Conservation (phyloP, 2,797 vertebrate genomes). For the Falco cherrug region DNA sequence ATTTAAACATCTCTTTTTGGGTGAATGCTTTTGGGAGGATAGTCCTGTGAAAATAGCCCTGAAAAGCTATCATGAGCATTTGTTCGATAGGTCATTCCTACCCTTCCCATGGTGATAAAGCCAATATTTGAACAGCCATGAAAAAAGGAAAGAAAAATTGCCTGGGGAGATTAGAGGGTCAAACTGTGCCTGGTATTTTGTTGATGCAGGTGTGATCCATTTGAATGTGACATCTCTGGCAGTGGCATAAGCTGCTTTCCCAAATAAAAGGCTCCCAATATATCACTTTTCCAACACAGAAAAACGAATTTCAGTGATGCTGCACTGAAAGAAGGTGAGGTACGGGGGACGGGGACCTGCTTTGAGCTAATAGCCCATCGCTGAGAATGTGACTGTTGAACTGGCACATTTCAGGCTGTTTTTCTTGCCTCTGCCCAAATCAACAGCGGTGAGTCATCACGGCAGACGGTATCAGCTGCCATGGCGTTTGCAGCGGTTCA, state of each 20-base stretch:
- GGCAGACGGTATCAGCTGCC: not conserved
- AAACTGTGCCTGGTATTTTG: not conserved
- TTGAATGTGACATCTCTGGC: not conserved
- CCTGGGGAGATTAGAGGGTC: not conserved
- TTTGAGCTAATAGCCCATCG: not conserved
- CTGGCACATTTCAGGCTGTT: not conserved
- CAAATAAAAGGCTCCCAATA: not conserved
- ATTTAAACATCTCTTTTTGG: not conserved
- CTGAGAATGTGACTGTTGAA: not conserved
- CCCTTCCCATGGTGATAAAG: not conserved
- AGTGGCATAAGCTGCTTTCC: not conserved
- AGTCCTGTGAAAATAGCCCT: not conserved
- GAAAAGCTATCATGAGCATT: not conserved
- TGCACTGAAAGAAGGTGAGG: not conserved
- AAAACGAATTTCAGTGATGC: not conserved
- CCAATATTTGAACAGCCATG: not conserved
- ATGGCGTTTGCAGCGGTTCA: rapidly evolving
- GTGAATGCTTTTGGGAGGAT: not conserved
- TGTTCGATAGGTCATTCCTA: not conserved
- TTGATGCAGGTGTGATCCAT: not conserved
- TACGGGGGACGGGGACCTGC: not conserved
- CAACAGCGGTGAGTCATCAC: slow-evolving; percentile 21
- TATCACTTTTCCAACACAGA: not conserved
- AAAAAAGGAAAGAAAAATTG: not conserved
- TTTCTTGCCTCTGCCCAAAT: slow-evolving; percentile 36